phyloP scores from a whole-genome alignment of 2,888 invertebrate genomes.

The Agrilus mali region DNA sequence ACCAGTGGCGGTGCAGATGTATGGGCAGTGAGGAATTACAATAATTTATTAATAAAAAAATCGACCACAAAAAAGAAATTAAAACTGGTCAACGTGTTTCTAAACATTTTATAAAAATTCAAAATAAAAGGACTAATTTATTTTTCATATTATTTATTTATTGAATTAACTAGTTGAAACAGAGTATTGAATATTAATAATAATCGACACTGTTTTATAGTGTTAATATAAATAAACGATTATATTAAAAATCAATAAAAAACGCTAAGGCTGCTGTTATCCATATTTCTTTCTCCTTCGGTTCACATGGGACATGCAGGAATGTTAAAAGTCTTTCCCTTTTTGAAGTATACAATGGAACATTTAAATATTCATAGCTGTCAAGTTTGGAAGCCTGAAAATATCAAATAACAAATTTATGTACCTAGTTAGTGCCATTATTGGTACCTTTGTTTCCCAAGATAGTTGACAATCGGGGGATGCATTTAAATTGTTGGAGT shows the following conservation, averaged over 20 bases:
- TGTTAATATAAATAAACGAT: background rate
- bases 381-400: slow-evolving; percentile 18
- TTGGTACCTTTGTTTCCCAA: slow-evolving; percentile 45
- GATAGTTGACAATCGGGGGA: slow-evolving; percentile 46
- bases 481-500: slow-evolving; percentile 45
- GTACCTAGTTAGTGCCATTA: slow-evolving; percentile 16
- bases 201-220: too few species aligned
- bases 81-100: too few species aligned
- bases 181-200: too few species aligned
- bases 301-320: slow-evolving; percentile 26
- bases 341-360: slow-evolving; percentile 28
- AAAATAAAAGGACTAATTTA: too few species aligned
- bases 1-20: too few species aligned
- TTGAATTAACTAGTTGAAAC: too few species aligned
- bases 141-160: too few species aligned
- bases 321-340: slow-evolving; percentile 24
- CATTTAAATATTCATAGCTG: slow-evolving; percentile 21
- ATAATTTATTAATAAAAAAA: too few species aligned
- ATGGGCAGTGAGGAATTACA: too few species aligned
- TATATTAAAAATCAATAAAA: slow-evolving; percentile 35
- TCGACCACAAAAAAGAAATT: too few species aligned
- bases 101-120: too few species aligned
- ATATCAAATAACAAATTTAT: background rate
- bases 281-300: slow-evolving; percentile 40
- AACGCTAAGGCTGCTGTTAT: slow-evolving; percentile 49